These are phyloP conservation scores for Matsumyia berberina DNA, from an alignment of 2,888 invertebrate genomes.

Conservation along the genomic window DNA sequence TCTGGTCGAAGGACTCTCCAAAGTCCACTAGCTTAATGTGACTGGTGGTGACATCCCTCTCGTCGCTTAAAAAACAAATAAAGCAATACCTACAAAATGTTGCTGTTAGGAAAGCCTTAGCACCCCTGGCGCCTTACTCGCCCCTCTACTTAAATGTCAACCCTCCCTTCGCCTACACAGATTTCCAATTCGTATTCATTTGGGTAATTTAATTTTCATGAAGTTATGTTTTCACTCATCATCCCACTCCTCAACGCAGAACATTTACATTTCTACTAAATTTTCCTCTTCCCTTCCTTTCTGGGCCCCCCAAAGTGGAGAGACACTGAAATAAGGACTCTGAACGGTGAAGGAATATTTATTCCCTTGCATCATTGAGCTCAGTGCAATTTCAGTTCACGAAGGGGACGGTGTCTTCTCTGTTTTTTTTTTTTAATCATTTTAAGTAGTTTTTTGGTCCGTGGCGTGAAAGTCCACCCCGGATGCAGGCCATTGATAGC, in stretches of 20 bases:
- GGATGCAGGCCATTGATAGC: constrained; percentile 36
- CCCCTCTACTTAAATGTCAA: background rate
- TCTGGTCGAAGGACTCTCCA: no score
- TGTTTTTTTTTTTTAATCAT: constrained; percentile 58
- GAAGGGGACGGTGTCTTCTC: constrained; percentile 24
- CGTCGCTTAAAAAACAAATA: no score
- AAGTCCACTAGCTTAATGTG: background rate
- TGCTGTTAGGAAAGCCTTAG: no score
- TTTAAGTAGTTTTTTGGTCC: constrained; percentile 60
- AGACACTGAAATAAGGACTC: constrained; percentile 1
- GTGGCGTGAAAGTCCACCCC: constrained; percentile 39
- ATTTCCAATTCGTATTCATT: constrained; percentile 42
- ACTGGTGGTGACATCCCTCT: no score
- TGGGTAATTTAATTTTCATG: constrained; percentile 56
- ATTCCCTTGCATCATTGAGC: constrained; percentile 70
- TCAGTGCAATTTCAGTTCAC: constrained; percentile 53
- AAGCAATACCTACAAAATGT: no score
- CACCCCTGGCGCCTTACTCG: background rate
- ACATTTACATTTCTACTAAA: constrained; percentile 40
- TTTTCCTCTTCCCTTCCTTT: background rate
- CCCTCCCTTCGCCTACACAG: background rate
- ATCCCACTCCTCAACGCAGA: constrained; percentile 6
- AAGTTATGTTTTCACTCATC: constrained; percentile 51
- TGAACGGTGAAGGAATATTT: constrained; percentile 38
- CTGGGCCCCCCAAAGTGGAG: constrained; percentile 7